Base-by-base conservation (phyloP, 1,140 invertebrate genomes). In the Halotydeus destructor region DNA sequence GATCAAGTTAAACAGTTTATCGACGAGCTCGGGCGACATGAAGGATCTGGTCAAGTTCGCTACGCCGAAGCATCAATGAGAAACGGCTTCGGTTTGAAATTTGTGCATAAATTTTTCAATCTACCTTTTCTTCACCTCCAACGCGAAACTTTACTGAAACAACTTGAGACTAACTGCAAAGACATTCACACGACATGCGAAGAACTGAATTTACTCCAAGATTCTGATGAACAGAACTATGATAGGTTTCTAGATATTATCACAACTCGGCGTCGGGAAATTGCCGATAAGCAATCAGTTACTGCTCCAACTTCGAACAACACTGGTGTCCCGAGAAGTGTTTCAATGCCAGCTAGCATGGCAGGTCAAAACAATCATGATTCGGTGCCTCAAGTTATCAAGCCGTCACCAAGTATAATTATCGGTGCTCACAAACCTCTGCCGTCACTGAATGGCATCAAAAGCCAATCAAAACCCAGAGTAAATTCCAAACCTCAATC, bases 71-170 rank as follows among this genome's bases (percentile, higher is more conserved):
- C 81, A 1, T 94, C 86, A 2, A 94, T 96, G 88, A 71, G 83
- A 54, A 94, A 93, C 67, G 84, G 85, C 8, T 94, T 91, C 68
- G 89, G 89, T 23, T 60, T 96, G 34, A 81, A 85, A 60, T 70
- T 88, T 44, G 62, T 97, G 25, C 84, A 97, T 62, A 88, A 86
- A 64, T 96, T 94, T 61, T 82, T 96, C 52, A 94, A 91, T 65
- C 64, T 96, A 48, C 89, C 89, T 43, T 97, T 93, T 55, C 66
- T 96, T 26, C 75, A 84, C 55, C 60, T 96, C 14, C 88, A 96
- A 66, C 69, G 75, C 50, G 78, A 82, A 52, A 83, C 82, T 9
- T 59, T 96, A 18, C 54, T 89, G 30, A 71, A 75, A 48, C 86
- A 93, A 58, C 57, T 97, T 21, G 78, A 86, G 55, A 75, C 77